Base-by-base conservation (phyloP, 2,888 invertebrate genomes). In the Nyleta sp. region DNA sequence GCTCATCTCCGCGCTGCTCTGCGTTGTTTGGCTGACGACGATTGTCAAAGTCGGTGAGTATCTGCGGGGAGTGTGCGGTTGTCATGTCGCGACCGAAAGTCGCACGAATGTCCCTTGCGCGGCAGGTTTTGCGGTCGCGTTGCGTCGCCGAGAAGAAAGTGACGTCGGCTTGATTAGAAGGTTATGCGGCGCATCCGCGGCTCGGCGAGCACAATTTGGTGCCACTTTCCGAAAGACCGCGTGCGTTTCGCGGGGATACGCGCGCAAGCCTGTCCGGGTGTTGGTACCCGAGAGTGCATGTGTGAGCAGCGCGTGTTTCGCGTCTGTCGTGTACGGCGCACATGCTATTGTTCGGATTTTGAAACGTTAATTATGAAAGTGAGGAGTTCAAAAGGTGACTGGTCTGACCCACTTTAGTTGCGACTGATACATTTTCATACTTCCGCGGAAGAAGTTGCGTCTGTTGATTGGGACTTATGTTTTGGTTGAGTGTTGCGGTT, bases 21-120 rank as follows among this genome's bases (percentile, higher is more conserved):
- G 72, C 57, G 72, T 62, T 46, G 67, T 78, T 28, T 78, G 77
- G 67, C 24, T 77, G 44, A 62, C 68, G 67, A 72, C 18, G 35
- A 44, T 57, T 57, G 48, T 15, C 50, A 57, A 57, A 57, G 70
- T 67, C 76, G 76, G 76, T 76, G 59, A 70, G 76, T 70, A 57
- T 42, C 2, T 5, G 6, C 8, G 28, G 10, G 8, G 5, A 7
- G 24, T 24, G n/a, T n/a, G n/a, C n/a, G n/a, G n/a, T n/a, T n/a
- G n/a, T n/a, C n/a, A n/a, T n/a, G n/a, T n/a, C n/a, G n/a, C n/a
- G n/a, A n/a, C n/a, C n/a, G n/a, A n/a, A n/a, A n/a, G n/a, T n/a
- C n/a, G n/a, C n/a, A n/a, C n/a, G n/a, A n/a, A n/a, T n/a, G n/a
- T n/a, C n/a, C n/a, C n/a, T n/a, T n/a, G n/a, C n/a, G n/a, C n/a